phyloP scores from a whole-genome alignment of 2,113 vertebrate genomes.

The Potamarius usumacintae region DNA sequence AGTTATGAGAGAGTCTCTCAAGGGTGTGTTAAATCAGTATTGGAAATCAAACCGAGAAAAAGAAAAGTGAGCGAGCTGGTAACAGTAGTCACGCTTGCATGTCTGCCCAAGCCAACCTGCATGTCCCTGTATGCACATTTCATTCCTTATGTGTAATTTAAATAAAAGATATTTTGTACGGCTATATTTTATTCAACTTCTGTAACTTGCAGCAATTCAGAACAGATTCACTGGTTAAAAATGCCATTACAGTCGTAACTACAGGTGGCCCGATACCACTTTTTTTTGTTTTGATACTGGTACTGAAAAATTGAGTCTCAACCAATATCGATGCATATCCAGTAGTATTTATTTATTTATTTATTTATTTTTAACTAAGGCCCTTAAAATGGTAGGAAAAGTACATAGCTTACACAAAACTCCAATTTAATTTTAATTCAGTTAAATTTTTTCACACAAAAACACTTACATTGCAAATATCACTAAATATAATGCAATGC shows the following conservation, averaged over 20 bases:
- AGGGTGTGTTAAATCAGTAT: conserved; percentile 23
- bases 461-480: not conserved
- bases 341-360: not conserved
- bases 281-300: not conserved
- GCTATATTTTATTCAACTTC: not conserved
- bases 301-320: not conserved
- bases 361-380: not conserved
- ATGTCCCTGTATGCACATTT: not conserved
- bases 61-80: conserved; percentile 55
- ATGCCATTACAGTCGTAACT: not conserved
- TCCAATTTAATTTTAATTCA: not conserved
- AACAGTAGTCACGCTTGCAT: conserved; percentile 24
- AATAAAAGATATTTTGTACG: not conserved
- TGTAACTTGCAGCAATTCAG: not conserved
- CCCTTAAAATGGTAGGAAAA: not conserved
- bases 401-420: not conserved
- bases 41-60: conserved; percentile 11
- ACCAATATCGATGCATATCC: not conserved
- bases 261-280: not conserved
- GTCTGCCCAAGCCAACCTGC: conserved; percentile 6
- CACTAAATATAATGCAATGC: not conserved
- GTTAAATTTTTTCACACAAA: not conserved
- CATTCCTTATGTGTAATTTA: not conserved
- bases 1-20: not conserved
- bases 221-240: not conserved